Evolutionary conservation across 2,113 vertebrate species (phyloP), one percentile per base, ranked within the genome.

Genomic region (Addax nasomaculatus): DNA sequence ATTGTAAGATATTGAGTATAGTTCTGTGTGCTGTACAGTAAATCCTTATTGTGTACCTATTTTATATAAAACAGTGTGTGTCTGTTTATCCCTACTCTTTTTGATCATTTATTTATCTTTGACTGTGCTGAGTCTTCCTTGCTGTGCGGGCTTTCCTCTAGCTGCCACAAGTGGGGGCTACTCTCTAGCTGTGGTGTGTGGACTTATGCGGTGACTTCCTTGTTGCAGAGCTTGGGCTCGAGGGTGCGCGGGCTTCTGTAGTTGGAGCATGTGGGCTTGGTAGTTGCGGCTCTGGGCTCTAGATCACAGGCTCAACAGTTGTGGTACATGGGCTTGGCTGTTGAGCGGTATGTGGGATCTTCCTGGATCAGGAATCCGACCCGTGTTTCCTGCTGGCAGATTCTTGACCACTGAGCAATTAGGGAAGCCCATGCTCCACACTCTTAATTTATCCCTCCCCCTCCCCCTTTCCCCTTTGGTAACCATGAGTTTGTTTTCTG

Each of bases 111-210:
- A 7, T 76, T 43, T 13, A 14, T 25, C 39, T 43, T 14, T 25
- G 67, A 1, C 67, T 73, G 70, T 23, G 67, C 36, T 2, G 36
- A 73, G 67, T 73, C 67, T 39, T 43, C 23, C 11, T 43, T 39
- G 70, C 23, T 76, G 36, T 0, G 3, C 0, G 12, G 70, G 12
- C 36, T 13, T 14, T 7, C 14, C 70, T 76, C 12, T 4, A 7
- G 70, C 36, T 25, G 23, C 36, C 11, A 2, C 36, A 14, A 39
- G 70, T 0, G 3, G 36, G 21, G 6, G 5, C 36, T 14, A 0
- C 70, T 27, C 70, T 43, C 70, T 14, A 7, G 36, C 2, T 27
- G 70, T 0, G 11, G 11, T 7, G 23, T 13, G 10, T 27, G 36
- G 70, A 7, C 70, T 7, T 76, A 7, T 1, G 36, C 0, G 23